phyloP scores from a whole-genome alignment of 2,888 invertebrate genomes.

The Acanthosepion lycidas region DNA sequence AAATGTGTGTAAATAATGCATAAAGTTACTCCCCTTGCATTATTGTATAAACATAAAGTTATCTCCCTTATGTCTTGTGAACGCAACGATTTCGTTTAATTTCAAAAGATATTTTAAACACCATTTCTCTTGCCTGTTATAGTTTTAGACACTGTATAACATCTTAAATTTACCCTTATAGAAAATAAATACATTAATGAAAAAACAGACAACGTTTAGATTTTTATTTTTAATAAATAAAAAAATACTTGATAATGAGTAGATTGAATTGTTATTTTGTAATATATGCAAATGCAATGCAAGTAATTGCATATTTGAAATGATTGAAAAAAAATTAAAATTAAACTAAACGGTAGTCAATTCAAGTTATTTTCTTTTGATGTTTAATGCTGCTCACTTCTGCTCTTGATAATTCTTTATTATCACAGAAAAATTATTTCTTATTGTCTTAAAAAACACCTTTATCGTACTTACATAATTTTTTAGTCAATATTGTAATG shows the following conservation, averaged over 20 bases:
- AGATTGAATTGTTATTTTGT: not conserved
- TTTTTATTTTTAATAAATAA: not conserved
- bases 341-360: not conserved
- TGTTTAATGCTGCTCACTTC: not conserved
- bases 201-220: not conserved
- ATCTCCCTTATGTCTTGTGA: not conserved
- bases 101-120: not conserved
- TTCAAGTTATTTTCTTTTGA: not conserved
- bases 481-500: not conserved
- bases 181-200: not conserved
- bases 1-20: not conserved
- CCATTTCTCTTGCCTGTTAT: not conserved
- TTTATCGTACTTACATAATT: not conserved
- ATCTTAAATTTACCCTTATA: not conserved
- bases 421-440: not conserved
- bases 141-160: not conserved
- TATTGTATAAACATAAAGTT: not conserved
- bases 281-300: not conserved
- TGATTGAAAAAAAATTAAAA: not conserved
- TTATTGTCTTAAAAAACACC: not conserved
- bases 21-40: not conserved
- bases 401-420: not conserved
- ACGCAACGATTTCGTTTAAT: not conserved
- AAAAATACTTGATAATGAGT: not conserved
- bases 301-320: not conserved